Conservation (phyloP, 2,113 vertebrate species). For the Urocynchramus pylzowi region DNA sequence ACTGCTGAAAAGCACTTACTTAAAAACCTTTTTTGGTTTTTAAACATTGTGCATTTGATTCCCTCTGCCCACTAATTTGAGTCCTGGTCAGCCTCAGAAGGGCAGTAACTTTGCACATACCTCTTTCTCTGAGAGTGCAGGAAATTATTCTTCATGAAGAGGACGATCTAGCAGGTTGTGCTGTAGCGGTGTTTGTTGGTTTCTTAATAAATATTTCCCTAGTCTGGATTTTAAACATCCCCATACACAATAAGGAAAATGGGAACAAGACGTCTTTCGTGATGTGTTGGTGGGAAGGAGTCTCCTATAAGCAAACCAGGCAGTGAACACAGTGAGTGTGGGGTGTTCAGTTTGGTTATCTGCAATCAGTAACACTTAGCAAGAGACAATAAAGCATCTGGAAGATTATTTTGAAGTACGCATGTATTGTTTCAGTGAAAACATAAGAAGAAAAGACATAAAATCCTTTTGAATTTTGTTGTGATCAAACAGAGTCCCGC, state of each 20-base stretch:
- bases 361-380: neutral
- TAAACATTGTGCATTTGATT: neutral
- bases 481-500: neutral
- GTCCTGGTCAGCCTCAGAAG: fast-evolving
- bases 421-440: neutral
- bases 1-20: neutral
- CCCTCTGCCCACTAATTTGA: neutral
- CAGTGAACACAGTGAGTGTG: neutral
- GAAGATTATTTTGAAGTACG: neutral
- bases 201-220: neutral
- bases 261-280: fast-evolving
- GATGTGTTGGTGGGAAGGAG: neutral
- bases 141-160: neutral
- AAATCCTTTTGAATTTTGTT: neutral
- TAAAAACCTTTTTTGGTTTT: neutral
- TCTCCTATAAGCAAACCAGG: neutral
- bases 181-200: neutral
- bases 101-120: neutral
- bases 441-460: neutral
- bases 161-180: neutral
- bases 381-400: neutral
- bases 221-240: neutral
- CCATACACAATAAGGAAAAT: neutral
- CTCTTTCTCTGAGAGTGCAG: neutral
- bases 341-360: neutral